These are phyloP conservation scores for Chondrosia reniformis DNA, from an alignment of 37 sponge, comb jelly and placozoan genomes.

Conservation along the genomic window DNA sequence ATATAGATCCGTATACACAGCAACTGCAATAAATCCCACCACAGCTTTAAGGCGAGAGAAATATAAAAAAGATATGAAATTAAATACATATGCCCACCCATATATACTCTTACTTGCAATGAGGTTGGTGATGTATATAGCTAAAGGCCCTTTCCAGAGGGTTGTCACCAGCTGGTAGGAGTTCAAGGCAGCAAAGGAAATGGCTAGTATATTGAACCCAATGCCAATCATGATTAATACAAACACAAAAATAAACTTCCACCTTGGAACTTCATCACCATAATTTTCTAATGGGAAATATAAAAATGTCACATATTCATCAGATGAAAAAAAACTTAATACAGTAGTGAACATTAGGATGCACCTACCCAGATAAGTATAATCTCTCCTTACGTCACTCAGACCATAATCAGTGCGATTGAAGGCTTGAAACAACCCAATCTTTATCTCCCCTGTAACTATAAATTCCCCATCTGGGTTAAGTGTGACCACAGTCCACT, in stretches of 20 bases:
- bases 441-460: neutral
- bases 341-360: too few relatives aligned
- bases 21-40: conserved; percentile 16
- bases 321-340: too few relatives aligned
- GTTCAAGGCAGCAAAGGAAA: conserved; percentile 53
- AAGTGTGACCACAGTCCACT: neutral
- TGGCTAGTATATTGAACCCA: conserved; percentile 20
- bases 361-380: too few relatives aligned
- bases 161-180: conserved; percentile 60
- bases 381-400: neutral
- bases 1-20: conserved; percentile 16
- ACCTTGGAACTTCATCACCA: conserved; percentile 1
- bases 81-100: too few relatives aligned
- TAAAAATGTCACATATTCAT: too few relatives aligned
- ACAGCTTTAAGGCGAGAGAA: neutral
- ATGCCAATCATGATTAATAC: conserved; percentile 33
- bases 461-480: neutral
- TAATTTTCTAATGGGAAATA: neutral
- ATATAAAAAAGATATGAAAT: neutral
- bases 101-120: conserved; percentile 37
- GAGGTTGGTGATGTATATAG: conserved; percentile 54
- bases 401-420: neutral
- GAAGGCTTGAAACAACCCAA: conserved; percentile 1
- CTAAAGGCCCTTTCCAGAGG: conserved; percentile 68
- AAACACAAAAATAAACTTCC: conserved; percentile 31